Evolutionary conservation across 2,888 invertebrate genomes (phyloP).

Genomic region (Meliscaeva auricollis): DNA sequence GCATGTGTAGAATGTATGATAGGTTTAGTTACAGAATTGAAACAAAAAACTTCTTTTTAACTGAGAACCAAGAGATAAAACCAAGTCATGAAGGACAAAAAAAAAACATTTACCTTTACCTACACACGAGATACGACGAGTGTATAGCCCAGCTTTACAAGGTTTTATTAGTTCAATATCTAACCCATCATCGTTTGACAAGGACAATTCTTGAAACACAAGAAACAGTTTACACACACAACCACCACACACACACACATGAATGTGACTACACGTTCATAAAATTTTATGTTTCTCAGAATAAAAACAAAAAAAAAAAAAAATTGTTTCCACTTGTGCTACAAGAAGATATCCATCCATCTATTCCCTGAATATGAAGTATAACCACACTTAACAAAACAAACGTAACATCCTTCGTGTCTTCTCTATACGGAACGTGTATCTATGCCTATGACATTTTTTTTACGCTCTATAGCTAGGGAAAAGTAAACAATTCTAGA

Average conservation of each 20-base stretch:
- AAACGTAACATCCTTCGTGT: slow-evolving; percentile 11
- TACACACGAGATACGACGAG: background rate
- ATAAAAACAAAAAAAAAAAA: background rate
- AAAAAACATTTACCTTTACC: slow-evolving; percentile 29
- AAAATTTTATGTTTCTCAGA: slow-evolving; percentile 27
- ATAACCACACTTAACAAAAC: slow-evolving; percentile 19
- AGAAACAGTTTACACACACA: slow-evolving; percentile 14
- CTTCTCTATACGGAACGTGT: background rate
- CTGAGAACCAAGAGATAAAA: slow-evolving; percentile 12
- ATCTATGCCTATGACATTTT: slow-evolving; percentile 5
- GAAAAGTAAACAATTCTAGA: slow-evolving; percentile 17
- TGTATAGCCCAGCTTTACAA: background rate
- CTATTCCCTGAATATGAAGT: background rate
- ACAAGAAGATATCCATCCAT: background rate
- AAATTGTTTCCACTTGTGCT: slow-evolving; percentile 29
- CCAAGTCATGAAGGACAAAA: slow-evolving; percentile 16
- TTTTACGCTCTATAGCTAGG: background rate
- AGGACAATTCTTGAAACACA: slow-evolving; percentile 24
- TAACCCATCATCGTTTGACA: slow-evolving; percentile 2
- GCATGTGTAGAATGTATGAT: background rate
- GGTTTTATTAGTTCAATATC: slow-evolving; percentile 20
- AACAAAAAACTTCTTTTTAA: slow-evolving; percentile 18
- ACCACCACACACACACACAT: background rate
- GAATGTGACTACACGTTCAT: slow-evolving; percentile 4
- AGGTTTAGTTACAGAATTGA: background rate